phyloP scores from a whole-genome alignment of 2,888 invertebrate species.

The Nowickia ferox region DNA sequence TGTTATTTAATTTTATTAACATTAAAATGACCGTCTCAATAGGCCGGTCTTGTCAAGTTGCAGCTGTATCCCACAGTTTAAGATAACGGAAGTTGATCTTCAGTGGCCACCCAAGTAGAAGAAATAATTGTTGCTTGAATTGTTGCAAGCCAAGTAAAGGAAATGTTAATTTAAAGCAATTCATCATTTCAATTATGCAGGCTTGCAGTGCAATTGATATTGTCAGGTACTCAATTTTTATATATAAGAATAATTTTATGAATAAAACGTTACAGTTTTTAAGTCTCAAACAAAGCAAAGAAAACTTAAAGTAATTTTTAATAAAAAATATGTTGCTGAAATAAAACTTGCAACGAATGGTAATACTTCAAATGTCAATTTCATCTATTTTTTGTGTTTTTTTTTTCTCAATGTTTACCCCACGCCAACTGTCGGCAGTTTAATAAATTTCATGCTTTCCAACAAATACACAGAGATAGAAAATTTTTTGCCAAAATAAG shows the following conservation, averaged over 20 bases:
- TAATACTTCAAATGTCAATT: conserved; percentile 2
- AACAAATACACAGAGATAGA: neutral
- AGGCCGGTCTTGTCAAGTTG: conserved; percentile 26
- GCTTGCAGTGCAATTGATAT: conserved; percentile 35
- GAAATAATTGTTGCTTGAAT: neutral
- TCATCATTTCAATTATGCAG: conserved; percentile 42
- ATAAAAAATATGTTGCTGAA: neutral
- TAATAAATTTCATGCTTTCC: conserved; percentile 2
- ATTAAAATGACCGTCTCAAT: conserved; percentile 62
- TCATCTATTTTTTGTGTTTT: neutral
- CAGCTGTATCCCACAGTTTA: conserved; percentile 25
- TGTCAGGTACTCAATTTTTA: neutral
- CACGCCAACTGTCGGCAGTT: conserved; percentile 19
- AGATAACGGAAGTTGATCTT: conserved; percentile 66
- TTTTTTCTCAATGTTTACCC: neutral
- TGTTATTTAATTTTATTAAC: conserved; percentile 53
- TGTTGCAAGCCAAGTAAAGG: conserved; percentile 42
- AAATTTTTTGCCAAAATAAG: conserved; percentile 21
- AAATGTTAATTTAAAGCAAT: conserved; percentile 66
- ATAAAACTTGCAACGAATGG: neutral
- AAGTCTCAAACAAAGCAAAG: no score
- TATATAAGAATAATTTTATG: no score
- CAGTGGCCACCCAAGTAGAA: conserved; percentile 59
- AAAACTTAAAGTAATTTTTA: no score
- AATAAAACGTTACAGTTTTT: no score